Evolutionary conservation across 1,140 invertebrate genomes (phyloP), one percentile per base, ranked within the genome.

Genomic region (Daktulosphaira vitifoliae): DNA sequence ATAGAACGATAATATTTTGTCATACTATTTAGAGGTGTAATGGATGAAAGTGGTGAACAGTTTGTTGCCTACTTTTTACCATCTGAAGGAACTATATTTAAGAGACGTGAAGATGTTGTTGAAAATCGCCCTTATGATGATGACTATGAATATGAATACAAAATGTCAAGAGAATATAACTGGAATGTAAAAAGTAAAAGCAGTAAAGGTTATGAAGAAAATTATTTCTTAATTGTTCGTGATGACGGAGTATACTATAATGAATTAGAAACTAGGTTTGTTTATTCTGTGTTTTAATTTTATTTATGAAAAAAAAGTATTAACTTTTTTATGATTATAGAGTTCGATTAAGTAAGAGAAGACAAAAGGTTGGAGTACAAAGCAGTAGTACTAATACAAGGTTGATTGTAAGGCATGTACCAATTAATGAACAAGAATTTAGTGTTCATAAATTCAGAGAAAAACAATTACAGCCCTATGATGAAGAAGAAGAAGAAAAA

Each of bases 141-240:
- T 53, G 92, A 92, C 1, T 89, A 94, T 59, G 89, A 90, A 65
- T 96, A 96, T 74, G 91, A 96, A 69, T 95, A 96, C 71, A 90
- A 91, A 77, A 94, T 96, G 87, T 89, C 91, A 1, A 80, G 92
- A 69, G 92, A 96, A 75, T 96, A 96, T 72, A 95, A 96, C 72
- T 98, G 95, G 96, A 98, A 97, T 77, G 95, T 98, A 2, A 98
- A 98, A 74, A 97, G 91, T 74, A 98, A 98, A 80, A 86, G 91
- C 0, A 93, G 90, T 0, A 95, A 96, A 75, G 95, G 94, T 39
- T 98, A 97, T 72, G 94, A 98, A 76, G 96, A 98, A 76, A 98
- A 96, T 76, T 98, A 98, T 74, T 99, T 98, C 77, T 88, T 98
- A 76, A 89, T 96, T 65, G 83, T 96, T 56, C 81, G 92, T 59